Percentiles rank a stretch among this genome's conserved stretches.
These are phyloP conservation scores for Drosophila albomicans DNA, from an alignment of 1,140 invertebrate species.

Conservation along the genomic window DNA sequence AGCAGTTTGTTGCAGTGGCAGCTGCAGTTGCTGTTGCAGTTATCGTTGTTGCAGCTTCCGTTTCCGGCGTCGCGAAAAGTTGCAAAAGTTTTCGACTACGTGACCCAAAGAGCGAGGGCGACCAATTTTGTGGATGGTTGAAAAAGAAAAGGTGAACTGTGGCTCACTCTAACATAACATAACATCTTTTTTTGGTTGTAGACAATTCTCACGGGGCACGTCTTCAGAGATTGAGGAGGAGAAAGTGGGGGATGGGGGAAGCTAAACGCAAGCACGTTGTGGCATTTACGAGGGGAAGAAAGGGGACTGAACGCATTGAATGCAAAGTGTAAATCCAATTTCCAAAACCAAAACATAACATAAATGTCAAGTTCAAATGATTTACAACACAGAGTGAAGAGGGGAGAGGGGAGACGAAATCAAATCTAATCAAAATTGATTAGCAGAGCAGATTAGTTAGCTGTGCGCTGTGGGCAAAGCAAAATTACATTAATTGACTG, in stretches of 20 bases:
- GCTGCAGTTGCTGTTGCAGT: slow-evolving; percentile 13
- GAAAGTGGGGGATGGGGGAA: too few species aligned
- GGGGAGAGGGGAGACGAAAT: not conserved
- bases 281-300: too few species aligned
- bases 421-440: slow-evolving; percentile 61
- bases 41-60: slow-evolving; percentile 50
- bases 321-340: not conserved
- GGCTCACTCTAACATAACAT: too few species aligned
- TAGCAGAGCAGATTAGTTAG: slow-evolving; percentile 50
- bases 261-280: too few species aligned
- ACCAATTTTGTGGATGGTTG: not conserved
- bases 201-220: slow-evolving; percentile 31
- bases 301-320: too few species aligned
- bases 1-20: slow-evolving; percentile 18
- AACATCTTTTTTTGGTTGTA: slow-evolving; percentile 53
- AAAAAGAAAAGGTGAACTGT: not conserved
- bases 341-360: slow-evolving; percentile 31
- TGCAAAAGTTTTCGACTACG: slow-evolving; percentile 57
- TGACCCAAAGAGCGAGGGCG: slow-evolving; percentile 42
- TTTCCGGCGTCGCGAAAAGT: slow-evolving; percentile 71
- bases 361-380: slow-evolving; percentile 59
- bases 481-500: slow-evolving; percentile 65
- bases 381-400: slow-evolving; percentile 26
- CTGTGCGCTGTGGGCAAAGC: slow-evolving; percentile 9
- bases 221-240: too few species aligned